These are phyloP conservation scores for Nomada fabriciana DNA, from an alignment of 2,888 invertebrate species.

Conservation along the genomic window DNA sequence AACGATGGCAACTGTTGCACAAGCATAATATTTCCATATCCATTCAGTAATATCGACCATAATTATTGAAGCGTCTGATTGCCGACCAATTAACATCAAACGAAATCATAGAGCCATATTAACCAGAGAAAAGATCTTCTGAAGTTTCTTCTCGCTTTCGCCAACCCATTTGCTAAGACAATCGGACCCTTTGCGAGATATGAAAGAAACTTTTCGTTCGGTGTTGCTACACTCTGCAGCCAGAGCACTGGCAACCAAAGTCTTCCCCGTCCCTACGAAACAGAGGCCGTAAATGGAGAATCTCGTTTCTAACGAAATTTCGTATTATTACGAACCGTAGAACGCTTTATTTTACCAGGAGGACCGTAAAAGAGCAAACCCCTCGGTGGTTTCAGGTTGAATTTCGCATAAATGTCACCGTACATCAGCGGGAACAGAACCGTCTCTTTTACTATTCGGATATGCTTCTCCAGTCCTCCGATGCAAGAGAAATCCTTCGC, in stretches of 20 bases:
- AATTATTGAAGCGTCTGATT: too few species aligned
- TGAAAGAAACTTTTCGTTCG: conserved; percentile 92
- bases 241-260: conserved; percentile 93
- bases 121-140: conserved; percentile 82
- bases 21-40: too few species aligned
- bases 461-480: conserved; percentile 93
- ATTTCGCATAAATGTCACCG: conserved; percentile 93
- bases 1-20: too few species aligned
- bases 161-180: conserved; percentile 97
- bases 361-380: conserved; percentile 96
- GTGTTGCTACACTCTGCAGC: conserved; percentile 94
- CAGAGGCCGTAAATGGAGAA: conserved; percentile 20
- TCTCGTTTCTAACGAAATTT: background rate
- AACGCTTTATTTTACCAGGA: conserved; percentile 87
- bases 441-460: conserved; percentile 94
- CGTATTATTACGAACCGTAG: conserved; percentile 47
- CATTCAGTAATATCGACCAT: too few species aligned
- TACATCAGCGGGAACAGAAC: conserved; percentile 95
- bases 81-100: too few species aligned
- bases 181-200: conserved; percentile 96
- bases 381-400: conserved; percentile 93
- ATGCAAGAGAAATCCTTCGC: conserved; percentile 85
- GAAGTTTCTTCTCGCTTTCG: conserved; percentile 94
- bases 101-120: conserved; percentile 2
- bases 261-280: conserved; percentile 93